Evolutionary conservation across 2,797 vertebrate genomes (phyloP).

Genomic region (Antennarius maculatus): DNA sequence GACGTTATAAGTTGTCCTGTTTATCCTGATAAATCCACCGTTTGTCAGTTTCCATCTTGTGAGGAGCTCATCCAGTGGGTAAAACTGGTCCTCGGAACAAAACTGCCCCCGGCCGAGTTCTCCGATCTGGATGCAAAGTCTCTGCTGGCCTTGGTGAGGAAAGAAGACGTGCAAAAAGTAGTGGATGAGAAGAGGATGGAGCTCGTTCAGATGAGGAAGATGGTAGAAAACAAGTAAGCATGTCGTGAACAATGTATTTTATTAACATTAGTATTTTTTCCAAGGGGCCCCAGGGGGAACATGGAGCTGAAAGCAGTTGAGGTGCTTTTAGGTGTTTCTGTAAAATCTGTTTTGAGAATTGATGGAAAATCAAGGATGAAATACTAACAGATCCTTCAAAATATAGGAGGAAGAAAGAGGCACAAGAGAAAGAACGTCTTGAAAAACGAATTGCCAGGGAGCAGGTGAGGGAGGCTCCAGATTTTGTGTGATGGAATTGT

Average conservation of each 20-base stretch:
- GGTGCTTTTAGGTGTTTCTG: too few relatives aligned
- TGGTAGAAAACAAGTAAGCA: slow-evolving; percentile 44
- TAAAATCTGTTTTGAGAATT: not conserved
- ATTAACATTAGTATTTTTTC: not conserved
- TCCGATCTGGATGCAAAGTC: slow-evolving; percentile 14
- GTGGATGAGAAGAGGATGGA: slow-evolving; percentile 33
- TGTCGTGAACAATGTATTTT: not conserved
- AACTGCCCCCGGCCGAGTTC: not conserved
- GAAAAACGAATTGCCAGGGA: slow-evolving; percentile 30
- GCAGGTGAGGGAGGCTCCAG: slow-evolving; percentile 52
- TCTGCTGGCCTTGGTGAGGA: slow-evolving; percentile 52
- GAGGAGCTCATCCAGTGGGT: slow-evolving; percentile 36
- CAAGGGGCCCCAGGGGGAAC: not conserved
- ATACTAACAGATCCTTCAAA: not conserved
- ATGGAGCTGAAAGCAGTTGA: too few relatives aligned
- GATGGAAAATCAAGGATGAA: not conserved
- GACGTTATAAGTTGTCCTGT: too few relatives aligned
- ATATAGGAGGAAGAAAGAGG: slow-evolving; percentile 44
- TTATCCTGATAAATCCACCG: not conserved
- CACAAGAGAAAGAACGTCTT: slow-evolving; percentile 21
- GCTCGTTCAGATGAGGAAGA: slow-evolving; percentile 34
- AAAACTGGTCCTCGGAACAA: slow-evolving; percentile 43
- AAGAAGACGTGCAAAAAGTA: slow-evolving; percentile 32
- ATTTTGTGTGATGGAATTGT: fast-evolving
- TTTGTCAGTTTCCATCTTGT: slow-evolving; percentile 54